phyloP scores from a whole-genome alignment of 2,888 invertebrate genomes.

The Hydrotaea diabolus region DNA sequence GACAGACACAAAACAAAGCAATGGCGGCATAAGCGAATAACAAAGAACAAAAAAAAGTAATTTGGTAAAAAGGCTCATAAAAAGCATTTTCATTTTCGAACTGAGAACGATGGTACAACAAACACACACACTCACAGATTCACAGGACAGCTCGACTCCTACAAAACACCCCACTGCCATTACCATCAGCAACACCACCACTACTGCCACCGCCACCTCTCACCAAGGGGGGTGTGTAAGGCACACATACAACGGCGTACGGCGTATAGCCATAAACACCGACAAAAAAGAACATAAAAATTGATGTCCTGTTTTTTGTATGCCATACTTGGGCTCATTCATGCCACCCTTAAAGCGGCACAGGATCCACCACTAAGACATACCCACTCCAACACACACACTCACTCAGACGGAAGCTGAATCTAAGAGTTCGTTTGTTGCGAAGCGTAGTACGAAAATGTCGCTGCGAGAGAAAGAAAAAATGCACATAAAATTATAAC shows the following conservation, averaged over 20 bases:
- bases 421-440: conserved; percentile 20
- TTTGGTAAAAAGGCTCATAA: conserved; percentile 71
- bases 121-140: background rate
- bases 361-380: background rate
- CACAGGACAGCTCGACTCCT: background rate
- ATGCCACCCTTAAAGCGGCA: conserved; percentile 44
- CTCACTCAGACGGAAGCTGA: background rate
- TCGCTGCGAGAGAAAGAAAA: conserved; percentile 21
- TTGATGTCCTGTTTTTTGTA: conserved; percentile 59
- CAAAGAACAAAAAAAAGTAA: conserved; percentile 55
- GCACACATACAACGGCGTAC: background rate
- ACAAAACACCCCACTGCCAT: conserved; percentile 33
- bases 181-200: conserved; percentile 24
- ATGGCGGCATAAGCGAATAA: conserved; percentile 27
- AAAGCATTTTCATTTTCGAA: conserved; percentile 68
- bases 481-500: conserved; percentile 64
- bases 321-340: conserved; percentile 35
- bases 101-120: conserved; percentile 31
- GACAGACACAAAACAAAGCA: conserved; percentile 21
- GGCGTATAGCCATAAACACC: background rate
- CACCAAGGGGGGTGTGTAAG: conserved; percentile 34
- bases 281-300: conserved; percentile 54
- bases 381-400: background rate
- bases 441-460: conserved; percentile 25
- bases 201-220: conserved; percentile 11